Evolutionary conservation across 2,113 vertebrate genomes (phyloP), one percentile per base, ranked within the genome.

Genomic region (Alethe diademata): DNA sequence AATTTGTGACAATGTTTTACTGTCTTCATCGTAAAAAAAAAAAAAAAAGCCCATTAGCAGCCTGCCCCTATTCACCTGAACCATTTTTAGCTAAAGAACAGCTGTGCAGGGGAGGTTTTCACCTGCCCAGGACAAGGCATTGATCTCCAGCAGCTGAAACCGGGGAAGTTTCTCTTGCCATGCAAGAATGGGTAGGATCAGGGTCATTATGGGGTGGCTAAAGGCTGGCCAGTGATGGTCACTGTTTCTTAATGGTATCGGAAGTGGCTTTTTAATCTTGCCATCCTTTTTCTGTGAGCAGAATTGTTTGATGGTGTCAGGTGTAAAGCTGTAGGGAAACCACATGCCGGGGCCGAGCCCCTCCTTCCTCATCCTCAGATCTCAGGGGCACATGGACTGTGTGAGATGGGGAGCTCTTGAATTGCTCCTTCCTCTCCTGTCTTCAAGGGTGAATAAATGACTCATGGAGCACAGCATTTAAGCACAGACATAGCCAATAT

Each of bases 341-440:
- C 6, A 2, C 26, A 6, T 0, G 0, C 51, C 57, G 50, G 35
- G 26, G 38, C 31, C 71, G 43, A 67, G 9, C 12, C 22, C 28
- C 16, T 51, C 35, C 56, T 65, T 88, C 22, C 23, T 42, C 20
- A 3, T n/a, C 22, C 71, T 70, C 28, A 2, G 36, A 17, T 60
- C 50, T 50, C 58, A 48, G 50, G 25, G 35, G 5, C 24, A 24
- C 0, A 0, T 26, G 70, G 40, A 24, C 35, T 0, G 0, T 14
- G 51, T 47, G 48, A 58, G 64, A 28, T 36, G 26, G 24, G 24
- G 69, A 79, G 19, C 14, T 43, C 4, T 33, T 31, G 47, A 73
- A 26, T 0, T 42, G 42, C 20, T 54, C 50, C 47, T 76, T 66
- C 62, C 40, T 50, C 58, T 40, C 47, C 28, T 67, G 0, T 31